Evolutionary conservation across 2,797 vertebrate species (phyloP), one percentile per base, ranked within the genome.

Genomic region (Gymnothorax javanicus): DNA sequence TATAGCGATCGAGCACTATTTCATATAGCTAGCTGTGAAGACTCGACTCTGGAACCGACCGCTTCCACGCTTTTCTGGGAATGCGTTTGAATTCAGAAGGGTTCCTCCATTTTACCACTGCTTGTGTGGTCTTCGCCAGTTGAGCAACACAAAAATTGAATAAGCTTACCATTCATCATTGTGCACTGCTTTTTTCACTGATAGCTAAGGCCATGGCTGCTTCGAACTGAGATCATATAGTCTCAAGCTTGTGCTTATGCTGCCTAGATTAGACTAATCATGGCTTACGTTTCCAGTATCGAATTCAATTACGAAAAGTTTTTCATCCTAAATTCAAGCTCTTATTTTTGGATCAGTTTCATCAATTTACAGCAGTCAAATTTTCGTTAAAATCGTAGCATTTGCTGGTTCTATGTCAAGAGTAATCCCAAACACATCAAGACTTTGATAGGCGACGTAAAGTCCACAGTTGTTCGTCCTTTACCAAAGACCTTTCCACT

Each of bases 241-340:
- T 85, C 88, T 87, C 86, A 89, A 87, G 57, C 85, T 84, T 85
- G 67, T 84, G 86, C 90, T 89, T 85, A 87, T 88, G 87, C 71
- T 62, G 83, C 85, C 77, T 85, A 89, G 89, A 85, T 87, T 88
- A 85, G 88, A 84, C 64, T 71, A 85, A 87, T 85, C 84, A 88
- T 85, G 75, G 87, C 89, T 88, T 86, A 86, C 90, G 87, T 90
- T 90, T 89, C 90, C 86, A 90, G 87, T 90, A 87, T 88, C 85
- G 73, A 90, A 88, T 60, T 23, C 59, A 64, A 73, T 86, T 91
- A 89, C 89, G 88, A 89, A 87, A 87, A 87, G 86, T 71, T 87
- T 85, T 67, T 86, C 86, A 87, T 88, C 85, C 33, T 86, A 90
- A 89, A 89, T 88, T 75, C 69, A 75, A 8, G 56, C 50, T 20